Evolutionary conservation across 2,113 vertebrate species (phyloP), one percentile per base, ranked within the genome.

Genomic region (Oncorhynchus keta): DNA sequence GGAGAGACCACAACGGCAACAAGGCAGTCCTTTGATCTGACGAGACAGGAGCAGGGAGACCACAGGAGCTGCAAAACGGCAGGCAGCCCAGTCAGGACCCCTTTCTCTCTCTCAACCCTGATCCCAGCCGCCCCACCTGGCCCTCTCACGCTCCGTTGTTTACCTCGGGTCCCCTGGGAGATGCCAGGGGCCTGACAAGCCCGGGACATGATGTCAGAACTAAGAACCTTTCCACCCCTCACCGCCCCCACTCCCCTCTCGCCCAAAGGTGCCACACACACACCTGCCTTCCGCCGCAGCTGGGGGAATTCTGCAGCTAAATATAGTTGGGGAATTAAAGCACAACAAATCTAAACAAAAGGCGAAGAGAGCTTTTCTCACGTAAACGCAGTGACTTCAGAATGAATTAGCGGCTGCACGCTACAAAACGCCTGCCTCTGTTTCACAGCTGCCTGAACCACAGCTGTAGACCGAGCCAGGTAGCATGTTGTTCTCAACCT

Each of bases 241-340:
- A 12, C 45, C 49, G 55, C 20, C 16, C 62, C 39, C 39, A 11
- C 2, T 9, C 39, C 74, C 62, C 64, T 73, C 72, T 72, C 81
- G 81, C 70, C 57, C 76, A 68, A 78, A 87, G 90, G 85, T 79
- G 79, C 83, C 82, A 62, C 81, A 86, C 78, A 86, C 78, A 86
- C 91, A 93, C 90, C 91, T 93, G 90, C 88, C 84, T 89, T 85
- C 87, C 75, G 64, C 84, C 69, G 6, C 84, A 85, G 87, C 89
- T 78, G 83, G 85, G 89, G 92, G 90, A 89, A 88, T 92, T 93
- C 88, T 82, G 74, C 70, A 39, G 90, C 89, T 93, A 92, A 91
- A 93, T 90, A 87, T 91, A 92, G 86, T 75, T 2, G 78, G 45
- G 32, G 57, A 88, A 87, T 89, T 87, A 87, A 86, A 84, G 83